Conservation (phyloP, 2,113 vertebrate species). For the Ciconia maguari region DNA sequence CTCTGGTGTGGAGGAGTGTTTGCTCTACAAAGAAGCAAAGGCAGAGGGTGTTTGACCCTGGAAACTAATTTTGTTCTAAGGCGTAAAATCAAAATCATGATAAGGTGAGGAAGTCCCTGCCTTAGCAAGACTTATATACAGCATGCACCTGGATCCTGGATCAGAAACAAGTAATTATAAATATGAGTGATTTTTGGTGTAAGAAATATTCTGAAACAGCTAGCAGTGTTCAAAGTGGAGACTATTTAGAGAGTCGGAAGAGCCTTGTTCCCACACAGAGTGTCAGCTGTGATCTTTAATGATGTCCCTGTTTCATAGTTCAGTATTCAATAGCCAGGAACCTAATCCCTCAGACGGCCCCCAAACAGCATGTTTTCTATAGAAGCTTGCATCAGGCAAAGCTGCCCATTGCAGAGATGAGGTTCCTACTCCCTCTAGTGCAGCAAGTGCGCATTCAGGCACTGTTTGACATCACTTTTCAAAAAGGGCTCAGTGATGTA, state of each 20-base stretch:
- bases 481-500: neutral
- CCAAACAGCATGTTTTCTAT: neutral
- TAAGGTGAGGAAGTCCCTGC: neutral
- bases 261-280: neutral
- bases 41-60: neutral
- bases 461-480: neutral
- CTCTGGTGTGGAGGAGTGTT: neutral
- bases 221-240: neutral
- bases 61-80: neutral
- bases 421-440: conserved; percentile 51
- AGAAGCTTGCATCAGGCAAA: neutral
- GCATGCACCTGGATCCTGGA: too few species aligned
- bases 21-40: neutral
- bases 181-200: neutral
- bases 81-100: neutral
- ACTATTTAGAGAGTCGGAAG: neutral
- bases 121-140: neutral
- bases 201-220: neutral
- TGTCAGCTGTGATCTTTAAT: neutral
- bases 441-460: conserved; percentile 14
- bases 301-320: neutral
- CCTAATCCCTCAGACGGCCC: neutral
- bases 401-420: neutral
- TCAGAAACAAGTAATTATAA: neutral
- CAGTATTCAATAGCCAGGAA: neutral